These are phyloP conservation scores for Drosophila albomicans DNA, from an alignment of 1,140 invertebrate species.

Conservation along the genomic window DNA sequence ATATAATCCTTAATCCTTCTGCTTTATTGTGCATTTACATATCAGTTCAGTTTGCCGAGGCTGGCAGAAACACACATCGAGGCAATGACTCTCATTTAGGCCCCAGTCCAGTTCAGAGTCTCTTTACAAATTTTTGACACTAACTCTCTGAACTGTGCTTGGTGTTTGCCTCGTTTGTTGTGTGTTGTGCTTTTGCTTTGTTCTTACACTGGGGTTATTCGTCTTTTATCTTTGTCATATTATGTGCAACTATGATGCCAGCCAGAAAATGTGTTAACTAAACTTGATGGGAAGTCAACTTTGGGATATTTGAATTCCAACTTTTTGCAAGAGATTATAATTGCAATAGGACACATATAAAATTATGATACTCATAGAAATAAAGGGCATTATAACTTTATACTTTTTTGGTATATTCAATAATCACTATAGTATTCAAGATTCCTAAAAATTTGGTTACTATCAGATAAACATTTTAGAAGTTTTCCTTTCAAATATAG, in stretches of 20 bases:
- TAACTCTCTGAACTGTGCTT: conserved; percentile 22
- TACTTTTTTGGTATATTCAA: too few species aligned
- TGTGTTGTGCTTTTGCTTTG: conserved; percentile 16
- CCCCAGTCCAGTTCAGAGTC: neutral
- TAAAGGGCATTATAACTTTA: too few species aligned
- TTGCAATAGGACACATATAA: too few species aligned
- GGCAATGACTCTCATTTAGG: conserved; percentile 24
- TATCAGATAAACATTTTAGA: too few species aligned
- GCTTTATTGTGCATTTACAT: conserved; percentile 47
- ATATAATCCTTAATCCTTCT: conserved; percentile 55
- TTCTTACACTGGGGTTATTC: conserved; percentile 29
- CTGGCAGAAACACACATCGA: conserved; percentile 9
- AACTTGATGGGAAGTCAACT: too few species aligned
- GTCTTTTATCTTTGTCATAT: conserved; percentile 31
- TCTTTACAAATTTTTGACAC: conserved; percentile 36
- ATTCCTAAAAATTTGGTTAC: too few species aligned
- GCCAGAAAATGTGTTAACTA: conserved; percentile 19
- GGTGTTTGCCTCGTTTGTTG: conserved; percentile 4
- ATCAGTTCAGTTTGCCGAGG: conserved; percentile 20
- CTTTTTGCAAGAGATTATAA: too few species aligned
- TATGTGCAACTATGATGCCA: conserved; percentile 4
- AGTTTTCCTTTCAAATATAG: too few species aligned
- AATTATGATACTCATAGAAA: too few species aligned
- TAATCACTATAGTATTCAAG: too few species aligned
- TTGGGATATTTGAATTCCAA: too few species aligned